Base-by-base conservation (phyloP, 35 echinoderm and acorn worm species). In the Lytechinus variegatus region DNA sequence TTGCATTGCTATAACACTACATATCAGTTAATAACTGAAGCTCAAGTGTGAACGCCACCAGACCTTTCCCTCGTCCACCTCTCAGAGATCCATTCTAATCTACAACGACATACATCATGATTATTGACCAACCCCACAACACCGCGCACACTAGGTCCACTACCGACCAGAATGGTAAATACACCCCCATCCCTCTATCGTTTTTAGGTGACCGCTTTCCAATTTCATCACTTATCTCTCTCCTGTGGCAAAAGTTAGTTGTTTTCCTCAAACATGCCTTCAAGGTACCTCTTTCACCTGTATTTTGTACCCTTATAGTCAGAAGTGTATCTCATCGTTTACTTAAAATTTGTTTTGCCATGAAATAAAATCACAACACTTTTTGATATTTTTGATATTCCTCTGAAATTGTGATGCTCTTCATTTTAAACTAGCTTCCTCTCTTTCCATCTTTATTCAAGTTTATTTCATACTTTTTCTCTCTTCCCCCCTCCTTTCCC, bases 91-190 rank as follows among this genome's bases (percentile, higher is more conserved):
- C 27, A 90, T 44, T 52, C 52, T 54, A 52, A 90, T 90, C 52
- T 54, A 90, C n/a, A n/a, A n/a, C 88, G 52, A 54, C 88, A 90
- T 90, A 90, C 88, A 90, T 90, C 88, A 90, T 21, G 88, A 90
- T 90, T 90, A 90, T 90, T 90, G 33, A 54, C 88, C 52, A 54
- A 90, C 29, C 52, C 33, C 16, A 33, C 52, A 51, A 90, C 27
- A 90, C 13, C 88, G 33, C 33, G 52, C 88, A 27, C 88, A 90
- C 29, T 21, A 4, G 52, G 88, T 90, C 88, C 88, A 90, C 88
- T 54, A 79, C 11, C 28, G 9, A 90, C 88, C 52, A 54, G 29
- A 28, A 13, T 90, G 88, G 52, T 44, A 90, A 90, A 90, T 90
- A 90, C 1, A 51, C 66, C n/a, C 66, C 66, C n/a, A 79, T 79